Conservation (phyloP, 2,113 vertebrate genomes). For the Stigmatopora nigra region DNA sequence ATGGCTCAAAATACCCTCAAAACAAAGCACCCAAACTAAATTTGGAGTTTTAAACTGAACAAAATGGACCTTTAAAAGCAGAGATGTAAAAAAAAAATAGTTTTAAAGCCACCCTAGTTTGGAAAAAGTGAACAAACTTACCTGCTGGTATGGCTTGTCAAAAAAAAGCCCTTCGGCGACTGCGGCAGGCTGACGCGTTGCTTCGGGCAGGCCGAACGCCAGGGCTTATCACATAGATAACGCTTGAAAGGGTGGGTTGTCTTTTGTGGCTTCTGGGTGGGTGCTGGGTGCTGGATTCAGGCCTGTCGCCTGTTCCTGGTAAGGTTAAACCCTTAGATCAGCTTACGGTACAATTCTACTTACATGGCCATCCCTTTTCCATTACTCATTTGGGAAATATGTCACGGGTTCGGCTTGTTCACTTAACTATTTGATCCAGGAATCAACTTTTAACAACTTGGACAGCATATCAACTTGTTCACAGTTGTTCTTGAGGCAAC, state of each 20-base stretch:
- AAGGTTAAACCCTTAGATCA: conserved; percentile 24
- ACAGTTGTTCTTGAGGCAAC: conserved; percentile 17
- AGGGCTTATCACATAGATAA: conserved; percentile 48
- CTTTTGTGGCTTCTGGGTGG: conserved; percentile 22
- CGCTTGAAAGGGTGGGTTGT: conserved; percentile 12
- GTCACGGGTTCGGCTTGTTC: conserved; percentile 29
- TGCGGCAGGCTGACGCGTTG: conserved; percentile 9
- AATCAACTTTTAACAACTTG: conserved; percentile 30
- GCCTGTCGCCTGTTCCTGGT: conserved; percentile 29
- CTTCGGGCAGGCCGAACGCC: conserved; percentile 12
- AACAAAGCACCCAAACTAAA: conserved; percentile 48
- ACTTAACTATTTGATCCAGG: conserved; percentile 5
- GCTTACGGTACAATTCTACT: background rate
- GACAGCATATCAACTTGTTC: conserved; percentile 13
- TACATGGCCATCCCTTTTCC: background rate
- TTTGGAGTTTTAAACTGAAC: background rate
- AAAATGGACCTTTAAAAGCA: background rate
- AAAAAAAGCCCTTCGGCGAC: conserved; percentile 5
- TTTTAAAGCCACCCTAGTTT: background rate
- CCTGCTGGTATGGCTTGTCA: conserved; percentile 24
- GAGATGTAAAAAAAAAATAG: background rate
- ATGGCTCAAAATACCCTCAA: conserved; percentile 4
- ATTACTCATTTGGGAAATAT: conserved; percentile 37
- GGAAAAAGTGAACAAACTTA: conserved; percentile 28
- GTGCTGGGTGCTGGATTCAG: conserved; percentile 28